Evolutionary conservation across 2,113 vertebrate genomes (phyloP), one percentile per base, ranked within the genome.

Genomic region (Sinocyclocheilus grahami): DNA sequence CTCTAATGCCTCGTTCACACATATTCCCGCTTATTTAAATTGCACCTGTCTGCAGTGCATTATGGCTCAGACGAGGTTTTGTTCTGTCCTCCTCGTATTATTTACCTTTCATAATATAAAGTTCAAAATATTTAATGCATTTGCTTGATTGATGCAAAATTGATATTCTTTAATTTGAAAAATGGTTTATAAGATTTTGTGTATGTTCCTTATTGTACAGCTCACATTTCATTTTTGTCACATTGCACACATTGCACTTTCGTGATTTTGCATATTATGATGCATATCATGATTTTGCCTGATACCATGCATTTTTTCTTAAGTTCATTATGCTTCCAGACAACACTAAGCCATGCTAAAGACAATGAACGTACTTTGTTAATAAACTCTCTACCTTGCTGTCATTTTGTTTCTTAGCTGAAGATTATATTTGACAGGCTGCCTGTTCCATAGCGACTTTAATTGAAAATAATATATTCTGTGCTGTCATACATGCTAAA

Each of bases 381-480:
- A 0, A 58, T 78, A 55, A 78, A 78, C 51, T 14, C 39, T 6
- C 51, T 14, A 37, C 77, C 5, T 58, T 78, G 11, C 18, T 9
- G 18, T 72, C 33, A 71, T 1, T 71, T 67, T 30, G n/a, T 55
- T 33, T 78, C 27, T 55, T 58, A 37, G 18, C 77, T 39, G 30
- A 58, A 58, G 18, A 78, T 78, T 8, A 78, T 60, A 60, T 78
- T 14, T 78, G 77, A 78, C 53, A 78, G 30, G 77, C 77, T 78
- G 53, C 9, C 53, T 60, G 16, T 58, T 58, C 10, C 30, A 78
- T 12, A 13, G 77, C 4, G 2, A 22, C 77, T 37, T 78, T 60
- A 78, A 78, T 58, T 78, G 51, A 78, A 78, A 39, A 16, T 60
- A 60, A 78, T 53, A 67, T 69, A 78, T 67, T 85, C 77, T 78